Conservation (phyloP, 2,113 vertebrate genomes). For the Petrocephalus zakoni region DNA sequence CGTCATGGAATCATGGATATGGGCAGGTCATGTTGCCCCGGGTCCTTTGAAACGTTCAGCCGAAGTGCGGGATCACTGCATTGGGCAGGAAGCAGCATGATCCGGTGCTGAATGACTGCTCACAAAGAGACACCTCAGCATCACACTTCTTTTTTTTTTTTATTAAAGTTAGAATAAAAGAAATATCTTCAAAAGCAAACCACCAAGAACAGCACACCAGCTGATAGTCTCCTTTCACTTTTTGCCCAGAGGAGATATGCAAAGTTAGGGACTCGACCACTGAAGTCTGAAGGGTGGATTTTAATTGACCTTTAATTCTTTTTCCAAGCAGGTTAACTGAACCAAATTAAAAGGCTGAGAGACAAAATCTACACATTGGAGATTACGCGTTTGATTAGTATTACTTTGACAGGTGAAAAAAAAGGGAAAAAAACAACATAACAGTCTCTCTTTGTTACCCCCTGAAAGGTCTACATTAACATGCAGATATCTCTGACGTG, state of each 20-base stretch:
- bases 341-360: neutral
- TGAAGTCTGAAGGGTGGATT: neutral
- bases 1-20: neutral
- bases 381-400: neutral
- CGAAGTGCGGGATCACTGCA: neutral
- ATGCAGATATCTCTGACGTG: neutral
- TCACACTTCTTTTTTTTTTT: neutral
- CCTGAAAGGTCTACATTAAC: neutral
- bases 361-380: neutral
- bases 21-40: neutral
- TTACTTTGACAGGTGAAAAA: neutral
- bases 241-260: neutral
- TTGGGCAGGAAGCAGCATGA: neutral
- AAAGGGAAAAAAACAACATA: too few species aligned
- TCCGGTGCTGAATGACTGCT: neutral
- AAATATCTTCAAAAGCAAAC: neutral
- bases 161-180: neutral
- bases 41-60: neutral
- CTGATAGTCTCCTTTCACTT: neutral
- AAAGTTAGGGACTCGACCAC: neutral
- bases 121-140: neutral
- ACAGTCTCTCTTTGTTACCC: neutral
- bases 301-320: neutral
- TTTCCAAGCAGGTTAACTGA: neutral
- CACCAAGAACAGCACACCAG: neutral